A percentile compares a stretch with the other conserved stretches of the same genome.
phyloP scores from a whole-genome alignment of 2,888 invertebrate genomes.

The Xestia c-nigrum region DNA sequence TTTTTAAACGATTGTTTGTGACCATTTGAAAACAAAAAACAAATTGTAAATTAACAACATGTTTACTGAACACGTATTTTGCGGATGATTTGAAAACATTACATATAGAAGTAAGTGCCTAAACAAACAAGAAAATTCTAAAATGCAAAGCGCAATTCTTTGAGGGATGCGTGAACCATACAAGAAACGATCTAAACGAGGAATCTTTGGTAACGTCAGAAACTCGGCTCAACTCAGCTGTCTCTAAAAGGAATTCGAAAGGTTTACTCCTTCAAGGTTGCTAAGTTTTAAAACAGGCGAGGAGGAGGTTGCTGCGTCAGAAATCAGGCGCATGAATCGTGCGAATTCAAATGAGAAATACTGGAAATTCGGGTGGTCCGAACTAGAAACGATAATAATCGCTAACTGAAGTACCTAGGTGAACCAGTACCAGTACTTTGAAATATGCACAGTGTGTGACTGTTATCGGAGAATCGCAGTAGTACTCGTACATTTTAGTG shows the following conservation, averaged over 20 bases:
- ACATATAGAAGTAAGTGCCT: not conserved
- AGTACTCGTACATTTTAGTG: slow-evolving; percentile 8
- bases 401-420: not conserved
- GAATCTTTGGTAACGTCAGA: slow-evolving; percentile 7
- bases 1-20: slow-evolving; percentile 31
- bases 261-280: slow-evolving; percentile 50
- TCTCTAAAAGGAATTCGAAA: slow-evolving; percentile 47
- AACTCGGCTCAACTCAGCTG: not conserved
- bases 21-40: slow-evolving; percentile 29
- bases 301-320: slow-evolving; percentile 16
- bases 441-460: not conserved
- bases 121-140: slow-evolving; percentile 6
- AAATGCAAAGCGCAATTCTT: not conserved
- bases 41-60: slow-evolving; percentile 38
- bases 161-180: slow-evolving; percentile 2
- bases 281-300: slow-evolving; percentile 37
- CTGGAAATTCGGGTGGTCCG: not conserved
- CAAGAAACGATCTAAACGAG: not conserved
- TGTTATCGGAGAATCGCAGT: slow-evolving; percentile 14
- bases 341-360: slow-evolving; percentile 13
- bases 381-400: slow-evolving; percentile 11
- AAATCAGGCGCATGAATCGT: slow-evolving; percentile 12
- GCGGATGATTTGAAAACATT: slow-evolving; percentile 18
- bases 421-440: not conserved
- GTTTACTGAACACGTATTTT: slow-evolving; percentile 21